A percentile compares a stretch with the other conserved stretches of the same genome.
phyloP scores from a whole-genome alignment of 2,113 vertebrate genomes.

The Hippocampus guttulatus region DNA sequence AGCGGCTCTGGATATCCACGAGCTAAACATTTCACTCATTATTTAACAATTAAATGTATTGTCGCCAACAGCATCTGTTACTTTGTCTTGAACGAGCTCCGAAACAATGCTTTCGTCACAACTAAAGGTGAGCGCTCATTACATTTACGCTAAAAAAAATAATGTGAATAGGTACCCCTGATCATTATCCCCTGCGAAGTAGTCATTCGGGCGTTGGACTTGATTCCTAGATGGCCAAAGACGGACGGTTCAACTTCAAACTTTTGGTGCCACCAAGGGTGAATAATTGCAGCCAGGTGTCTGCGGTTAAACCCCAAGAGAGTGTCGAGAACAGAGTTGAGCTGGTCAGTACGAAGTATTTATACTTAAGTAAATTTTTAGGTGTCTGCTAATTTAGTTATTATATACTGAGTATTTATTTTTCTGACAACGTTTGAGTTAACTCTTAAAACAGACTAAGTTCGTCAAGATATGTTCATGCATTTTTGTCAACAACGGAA shows the following conservation, averaged over 20 bases:
- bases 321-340: constrained; percentile 21
- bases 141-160: neutral
- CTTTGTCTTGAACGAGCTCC: neutral
- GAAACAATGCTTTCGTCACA: neutral
- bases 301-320: constrained; percentile 61
- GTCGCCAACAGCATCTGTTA: neutral
- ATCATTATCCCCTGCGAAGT: neutral
- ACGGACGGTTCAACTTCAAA: constrained; percentile 67
- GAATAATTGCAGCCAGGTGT: constrained; percentile 49
- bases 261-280: constrained; percentile 65
- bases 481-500: too few species aligned
- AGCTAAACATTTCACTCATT: neutral
- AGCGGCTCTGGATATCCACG: neutral
- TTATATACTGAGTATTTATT: neutral
- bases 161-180: neutral
- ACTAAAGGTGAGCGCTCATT: neutral
- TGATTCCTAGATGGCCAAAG: constrained; percentile 63
- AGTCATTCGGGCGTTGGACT: neutral
- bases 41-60: neutral
- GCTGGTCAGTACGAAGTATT: constrained; percentile 26
- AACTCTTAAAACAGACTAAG: too few species aligned
- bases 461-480: neutral
- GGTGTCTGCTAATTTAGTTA: neutral
- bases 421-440: neutral
- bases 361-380: neutral